phyloP scores from a whole-genome alignment of 2,113 vertebrate genomes.

The Pandion haliaetus region DNA sequence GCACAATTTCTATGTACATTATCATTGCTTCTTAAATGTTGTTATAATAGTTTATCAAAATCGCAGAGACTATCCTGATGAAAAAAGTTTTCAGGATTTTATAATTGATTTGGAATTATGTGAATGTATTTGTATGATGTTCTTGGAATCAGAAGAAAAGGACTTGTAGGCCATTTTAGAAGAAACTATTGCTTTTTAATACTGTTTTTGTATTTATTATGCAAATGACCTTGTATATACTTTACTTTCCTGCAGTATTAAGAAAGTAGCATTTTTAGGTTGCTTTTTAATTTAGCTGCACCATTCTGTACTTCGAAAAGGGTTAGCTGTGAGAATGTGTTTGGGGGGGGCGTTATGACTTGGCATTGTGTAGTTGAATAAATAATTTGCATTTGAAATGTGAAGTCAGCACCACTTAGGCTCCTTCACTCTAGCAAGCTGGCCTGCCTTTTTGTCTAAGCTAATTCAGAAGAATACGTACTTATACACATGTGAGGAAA shows the following conservation, averaged over 20 bases:
- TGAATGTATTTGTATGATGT: not conserved
- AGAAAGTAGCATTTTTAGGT: not conserved
- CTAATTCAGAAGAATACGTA: not conserved
- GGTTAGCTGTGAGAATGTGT: not conserved
- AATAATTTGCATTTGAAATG: slow-evolving; percentile 36
- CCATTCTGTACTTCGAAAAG: not conserved
- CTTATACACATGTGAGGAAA: not conserved
- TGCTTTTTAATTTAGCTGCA: not conserved
- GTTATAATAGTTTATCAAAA: not conserved
- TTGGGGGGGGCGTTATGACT: not conserved
- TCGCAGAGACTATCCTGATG: not conserved
- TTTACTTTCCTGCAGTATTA: not conserved
- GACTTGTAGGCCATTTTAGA: fast-evolving
- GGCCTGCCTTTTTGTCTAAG: not conserved
- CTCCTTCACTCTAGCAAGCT: not conserved
- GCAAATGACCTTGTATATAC: not conserved
- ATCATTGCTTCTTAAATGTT: not conserved
- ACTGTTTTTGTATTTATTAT: not conserved
- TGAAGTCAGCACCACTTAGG: not conserved
- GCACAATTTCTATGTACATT: not conserved
- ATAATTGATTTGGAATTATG: not conserved
- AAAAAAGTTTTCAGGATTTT: not conserved
- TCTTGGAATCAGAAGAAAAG: not conserved
- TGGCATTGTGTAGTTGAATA: not conserved
- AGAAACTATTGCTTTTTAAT: not conserved